Percentiles rank a stretch among this genome's conserved stretches.
Evolutionary conservation across 2,113 vertebrate species (phyloP).

Genomic region (Ancistrus triradiatus): DNA sequence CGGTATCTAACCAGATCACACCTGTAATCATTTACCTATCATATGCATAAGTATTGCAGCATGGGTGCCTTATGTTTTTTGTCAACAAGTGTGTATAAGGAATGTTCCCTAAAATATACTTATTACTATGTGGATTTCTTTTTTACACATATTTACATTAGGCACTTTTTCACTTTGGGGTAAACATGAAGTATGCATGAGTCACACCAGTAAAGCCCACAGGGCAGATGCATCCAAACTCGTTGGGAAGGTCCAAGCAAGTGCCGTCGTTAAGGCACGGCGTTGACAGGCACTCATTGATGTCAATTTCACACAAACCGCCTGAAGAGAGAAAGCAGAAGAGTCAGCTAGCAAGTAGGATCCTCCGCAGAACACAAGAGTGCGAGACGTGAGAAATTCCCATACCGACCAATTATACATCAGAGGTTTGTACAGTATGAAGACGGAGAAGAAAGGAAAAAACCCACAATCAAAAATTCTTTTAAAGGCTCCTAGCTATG

Average conservation of each 20-base stretch:
- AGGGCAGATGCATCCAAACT: constrained; percentile 65
- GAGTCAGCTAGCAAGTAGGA: not conserved
- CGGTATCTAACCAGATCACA: too few relatives aligned
- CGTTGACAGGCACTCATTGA: constrained; percentile 70
- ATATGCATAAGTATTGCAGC: too few relatives aligned
- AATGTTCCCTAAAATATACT: too few relatives aligned
- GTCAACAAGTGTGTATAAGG: too few relatives aligned
- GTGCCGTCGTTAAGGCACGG: constrained; percentile 67
- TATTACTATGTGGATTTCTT: too few relatives aligned
- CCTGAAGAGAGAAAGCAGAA: constrained; percentile 50
- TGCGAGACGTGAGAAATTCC: constrained; percentile 35
- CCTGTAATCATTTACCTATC: too few relatives aligned
- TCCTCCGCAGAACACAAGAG: constrained; percentile 15
- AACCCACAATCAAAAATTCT: constrained; percentile 27
- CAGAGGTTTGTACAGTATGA: too few relatives aligned
- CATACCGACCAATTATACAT: constrained; percentile 41
- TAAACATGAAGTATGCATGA: not conserved
- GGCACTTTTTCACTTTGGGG: too few relatives aligned
- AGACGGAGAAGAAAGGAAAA: too few relatives aligned
- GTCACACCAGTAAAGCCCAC: constrained; percentile 70
- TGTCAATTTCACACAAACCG: constrained; percentile 70
- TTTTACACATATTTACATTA: too few relatives aligned
- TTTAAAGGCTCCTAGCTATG: constrained; percentile 14
- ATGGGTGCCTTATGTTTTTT: too few relatives aligned
- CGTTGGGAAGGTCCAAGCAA: constrained; percentile 62